These are phyloP conservation scores for Bombylius discolor DNA, from an alignment of 2,888 invertebrate species.

Conservation along the genomic window DNA sequence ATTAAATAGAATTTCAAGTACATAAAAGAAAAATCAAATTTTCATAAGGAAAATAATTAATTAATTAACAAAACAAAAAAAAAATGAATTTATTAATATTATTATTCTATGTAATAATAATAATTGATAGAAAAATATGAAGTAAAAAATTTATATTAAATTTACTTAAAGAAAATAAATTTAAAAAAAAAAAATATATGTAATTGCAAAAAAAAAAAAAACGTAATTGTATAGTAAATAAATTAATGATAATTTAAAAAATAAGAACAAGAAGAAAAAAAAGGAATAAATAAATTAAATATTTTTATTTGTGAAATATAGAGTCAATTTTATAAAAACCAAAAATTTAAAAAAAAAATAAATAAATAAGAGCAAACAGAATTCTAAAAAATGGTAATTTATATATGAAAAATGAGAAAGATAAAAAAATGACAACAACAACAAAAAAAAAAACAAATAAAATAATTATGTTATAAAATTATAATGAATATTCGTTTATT, in stretches of 20 bases:
- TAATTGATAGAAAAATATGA: too few species aligned
- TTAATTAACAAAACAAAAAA: too few species aligned
- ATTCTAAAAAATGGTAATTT: conserved; percentile 4
- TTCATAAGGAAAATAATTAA: too few species aligned
- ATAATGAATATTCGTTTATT: too few species aligned
- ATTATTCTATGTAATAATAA: too few species aligned
- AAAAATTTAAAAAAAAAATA: neutral
- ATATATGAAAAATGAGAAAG: neutral
- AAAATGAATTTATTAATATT: too few species aligned
- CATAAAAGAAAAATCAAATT: too few species aligned
- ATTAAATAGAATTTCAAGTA: too few species aligned
- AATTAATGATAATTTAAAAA: neutral
- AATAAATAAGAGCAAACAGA: neutral
- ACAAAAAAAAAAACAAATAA: neutral
- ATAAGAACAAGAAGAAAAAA: neutral
- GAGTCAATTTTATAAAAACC: conserved; percentile 13
- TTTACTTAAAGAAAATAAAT: neutral
- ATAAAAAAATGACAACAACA: neutral
- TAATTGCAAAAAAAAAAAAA: conserved; percentile 1
- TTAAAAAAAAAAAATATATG: neutral
- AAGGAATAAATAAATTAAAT: neutral
- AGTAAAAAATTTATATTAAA: too few species aligned
- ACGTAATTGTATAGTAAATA: conserved; percentile 3
- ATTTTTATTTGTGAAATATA: conserved; percentile 12
- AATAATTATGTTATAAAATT: neutral